phyloP scores from a whole-genome alignment of 1,140 invertebrate genomes.

The Magallana angulata region DNA sequence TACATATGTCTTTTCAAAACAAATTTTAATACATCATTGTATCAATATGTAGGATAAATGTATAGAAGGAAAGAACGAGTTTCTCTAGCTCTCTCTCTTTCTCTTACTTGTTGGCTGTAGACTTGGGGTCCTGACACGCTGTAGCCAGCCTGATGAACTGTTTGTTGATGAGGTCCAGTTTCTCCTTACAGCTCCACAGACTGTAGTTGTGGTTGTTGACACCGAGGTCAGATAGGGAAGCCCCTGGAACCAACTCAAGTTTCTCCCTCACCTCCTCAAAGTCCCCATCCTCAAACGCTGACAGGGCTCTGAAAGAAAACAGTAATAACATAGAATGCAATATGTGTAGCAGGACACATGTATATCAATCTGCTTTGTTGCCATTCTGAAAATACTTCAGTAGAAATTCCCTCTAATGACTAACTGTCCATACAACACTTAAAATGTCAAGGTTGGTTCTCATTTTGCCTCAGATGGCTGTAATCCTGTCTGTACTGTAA shows the following conservation, averaged over 20 bases:
- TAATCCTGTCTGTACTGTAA: background rate
- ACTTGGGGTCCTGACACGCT: slow-evolving; percentile 64
- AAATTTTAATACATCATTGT: too few relatives aligned
- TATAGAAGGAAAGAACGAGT: too few relatives aligned
- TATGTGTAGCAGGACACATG: too few relatives aligned
- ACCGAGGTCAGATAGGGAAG: slow-evolving; percentile 61
- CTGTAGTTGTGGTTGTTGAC: slow-evolving; percentile 38
- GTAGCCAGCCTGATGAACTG: slow-evolving; percentile 71
- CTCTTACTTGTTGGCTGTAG: slow-evolving; percentile 66
- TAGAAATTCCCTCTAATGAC: too few relatives aligned
- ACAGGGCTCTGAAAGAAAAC: slow-evolving; percentile 67
- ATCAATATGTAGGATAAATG: too few relatives aligned
- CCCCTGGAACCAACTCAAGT: slow-evolving; percentile 73
- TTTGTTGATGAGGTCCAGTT: slow-evolving; percentile 64
- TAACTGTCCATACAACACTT: too few relatives aligned
- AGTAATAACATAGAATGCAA: too few relatives aligned
- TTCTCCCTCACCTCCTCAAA: slow-evolving; percentile 62
- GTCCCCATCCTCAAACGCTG: slow-evolving; percentile 71
- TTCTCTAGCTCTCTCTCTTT: background rate
- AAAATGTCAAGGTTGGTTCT: too few relatives aligned
- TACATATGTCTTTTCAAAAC: too few relatives aligned
- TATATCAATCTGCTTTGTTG: too few relatives aligned
- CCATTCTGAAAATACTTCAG: too few relatives aligned
- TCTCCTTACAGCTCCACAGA: slow-evolving; percentile 65
- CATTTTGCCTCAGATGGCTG: background rate